These are phyloP conservation scores for Lochmaea capreae DNA, from an alignment of 2,888 invertebrate genomes.

Conservation along the genomic window DNA sequence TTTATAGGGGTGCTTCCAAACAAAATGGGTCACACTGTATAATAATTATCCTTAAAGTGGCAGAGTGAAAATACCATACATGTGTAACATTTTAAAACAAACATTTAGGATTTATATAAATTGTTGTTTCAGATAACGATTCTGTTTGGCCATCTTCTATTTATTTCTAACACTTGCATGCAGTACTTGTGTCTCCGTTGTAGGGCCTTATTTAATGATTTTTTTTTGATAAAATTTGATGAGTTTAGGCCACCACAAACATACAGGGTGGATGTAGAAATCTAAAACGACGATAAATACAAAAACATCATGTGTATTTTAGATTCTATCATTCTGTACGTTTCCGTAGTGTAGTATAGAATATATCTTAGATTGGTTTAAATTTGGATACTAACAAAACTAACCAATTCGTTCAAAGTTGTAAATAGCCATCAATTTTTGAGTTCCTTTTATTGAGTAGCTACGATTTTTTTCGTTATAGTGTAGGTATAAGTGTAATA, in stretches of 20 bases:
- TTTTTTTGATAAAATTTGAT: constrained; percentile 27
- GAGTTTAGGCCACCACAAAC: constrained; percentile 53
- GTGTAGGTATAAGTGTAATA: not conserved
- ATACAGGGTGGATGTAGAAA: constrained; percentile 35
- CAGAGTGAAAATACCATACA: not conserved
- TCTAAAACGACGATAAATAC: constrained; percentile 9
- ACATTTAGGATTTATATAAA: not conserved
- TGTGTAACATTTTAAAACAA: not conserved
- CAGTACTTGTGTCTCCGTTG: constrained; percentile 15
- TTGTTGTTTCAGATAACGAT: not conserved
- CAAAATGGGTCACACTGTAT: no score
- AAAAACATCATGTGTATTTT: not conserved
- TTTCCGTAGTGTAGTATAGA: constrained; percentile 43
- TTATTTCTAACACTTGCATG: constrained; percentile 15
- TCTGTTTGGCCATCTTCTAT: not conserved
- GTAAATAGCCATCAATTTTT: constrained; percentile 32
- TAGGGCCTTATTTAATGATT: constrained; percentile 14
- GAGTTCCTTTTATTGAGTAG: not conserved
- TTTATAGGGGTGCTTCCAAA: no score
- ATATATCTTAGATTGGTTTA: constrained; percentile 29
- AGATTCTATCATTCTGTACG: constrained; percentile 36
- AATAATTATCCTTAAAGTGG: not conserved
- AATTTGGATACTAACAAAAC: constrained; percentile 32
- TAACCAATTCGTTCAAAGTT: not conserved
- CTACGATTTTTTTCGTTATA: not conserved